Conservation (phyloP, 2,888 invertebrate species). For the Tenthredo livida region DNA sequence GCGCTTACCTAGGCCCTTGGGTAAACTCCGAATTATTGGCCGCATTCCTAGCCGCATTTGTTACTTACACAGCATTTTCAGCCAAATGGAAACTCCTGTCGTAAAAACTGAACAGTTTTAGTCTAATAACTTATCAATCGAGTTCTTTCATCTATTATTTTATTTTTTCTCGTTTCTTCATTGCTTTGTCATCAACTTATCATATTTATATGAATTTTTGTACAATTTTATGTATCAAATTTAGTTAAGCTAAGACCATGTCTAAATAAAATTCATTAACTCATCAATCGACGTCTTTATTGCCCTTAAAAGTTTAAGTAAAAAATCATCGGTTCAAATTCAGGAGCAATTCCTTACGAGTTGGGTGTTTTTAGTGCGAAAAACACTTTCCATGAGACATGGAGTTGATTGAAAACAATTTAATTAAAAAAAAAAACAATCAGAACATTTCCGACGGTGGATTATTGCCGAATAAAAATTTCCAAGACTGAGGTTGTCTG, state of each 20-base stretch:
- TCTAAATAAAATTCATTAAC: slow-evolving; percentile 31
- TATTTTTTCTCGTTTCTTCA: background rate
- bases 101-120: slow-evolving; percentile 76
- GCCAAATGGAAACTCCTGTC: slow-evolving; percentile 90
- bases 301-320: too few relatives aligned
- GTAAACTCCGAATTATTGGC: slow-evolving; percentile 96
- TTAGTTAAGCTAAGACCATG: background rate
- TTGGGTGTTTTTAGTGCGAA: background rate
- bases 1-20: slow-evolving; percentile 95
- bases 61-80: slow-evolving; percentile 93
- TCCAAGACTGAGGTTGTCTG: slow-evolving; percentile 88
- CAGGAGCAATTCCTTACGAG: background rate
- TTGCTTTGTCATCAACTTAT: background rate
- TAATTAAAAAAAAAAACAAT: slow-evolving; percentile 58
- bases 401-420: background rate
- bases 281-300: background rate
- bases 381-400: too few relatives aligned
- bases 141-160: background rate
- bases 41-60: slow-evolving; percentile 86
- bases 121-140: slow-evolving; percentile 1
- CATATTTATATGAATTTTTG: slow-evolving; percentile 42
- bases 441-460: slow-evolving; percentile 84
- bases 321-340: background rate
- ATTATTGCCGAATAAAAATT: slow-evolving; percentile 86
- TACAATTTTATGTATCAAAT: slow-evolving; percentile 38